Conservation (phyloP, 2,113 vertebrate genomes). For the Ammodytes dubius region DNA sequence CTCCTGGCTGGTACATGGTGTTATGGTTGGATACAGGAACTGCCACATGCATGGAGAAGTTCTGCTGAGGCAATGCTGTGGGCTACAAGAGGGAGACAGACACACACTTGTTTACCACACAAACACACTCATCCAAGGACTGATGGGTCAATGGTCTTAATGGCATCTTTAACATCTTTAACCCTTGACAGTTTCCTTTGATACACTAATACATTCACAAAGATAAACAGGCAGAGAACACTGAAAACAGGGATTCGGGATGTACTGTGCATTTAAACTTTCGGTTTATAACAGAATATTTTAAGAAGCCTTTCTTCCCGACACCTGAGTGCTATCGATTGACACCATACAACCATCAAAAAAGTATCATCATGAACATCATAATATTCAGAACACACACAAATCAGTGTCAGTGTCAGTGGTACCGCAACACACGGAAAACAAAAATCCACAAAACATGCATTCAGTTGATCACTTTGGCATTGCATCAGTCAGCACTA, state of each 20-base stretch:
- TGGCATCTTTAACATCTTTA: slow-evolving; percentile 54
- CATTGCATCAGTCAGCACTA: slow-evolving; percentile 82
- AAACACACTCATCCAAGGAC: slow-evolving; percentile 46
- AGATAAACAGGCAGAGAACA: slow-evolving; percentile 14
- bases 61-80: slow-evolving; percentile 93
- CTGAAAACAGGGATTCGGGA: slow-evolving; percentile 16
- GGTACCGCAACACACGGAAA: slow-evolving; percentile 49
- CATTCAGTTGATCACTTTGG: slow-evolving; percentile 75
- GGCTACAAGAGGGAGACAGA: slow-evolving; percentile 85
- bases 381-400: slow-evolving; percentile 39
- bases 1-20: slow-evolving; percentile 94
- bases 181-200: slow-evolving; percentile 28
- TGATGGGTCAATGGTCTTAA: slow-evolving; percentile 61
- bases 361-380: slow-evolving; percentile 25
- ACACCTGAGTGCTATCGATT: background rate
- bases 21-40: slow-evolving; percentile 96
- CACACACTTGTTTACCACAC: slow-evolving; percentile 69
- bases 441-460: slow-evolving; percentile 67
- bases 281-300: slow-evolving; percentile 14
- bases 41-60: slow-evolving; percentile 98
- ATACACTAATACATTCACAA: slow-evolving; percentile 24
- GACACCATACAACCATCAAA: slow-evolving; percentile 24
- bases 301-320: slow-evolving; percentile 5
- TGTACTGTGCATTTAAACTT: slow-evolving; percentile 12
- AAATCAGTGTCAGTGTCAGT: slow-evolving; percentile 23